Base-by-base conservation (phyloP, 2,888 invertebrate species). In the Drosophila kambysellisi region DNA sequence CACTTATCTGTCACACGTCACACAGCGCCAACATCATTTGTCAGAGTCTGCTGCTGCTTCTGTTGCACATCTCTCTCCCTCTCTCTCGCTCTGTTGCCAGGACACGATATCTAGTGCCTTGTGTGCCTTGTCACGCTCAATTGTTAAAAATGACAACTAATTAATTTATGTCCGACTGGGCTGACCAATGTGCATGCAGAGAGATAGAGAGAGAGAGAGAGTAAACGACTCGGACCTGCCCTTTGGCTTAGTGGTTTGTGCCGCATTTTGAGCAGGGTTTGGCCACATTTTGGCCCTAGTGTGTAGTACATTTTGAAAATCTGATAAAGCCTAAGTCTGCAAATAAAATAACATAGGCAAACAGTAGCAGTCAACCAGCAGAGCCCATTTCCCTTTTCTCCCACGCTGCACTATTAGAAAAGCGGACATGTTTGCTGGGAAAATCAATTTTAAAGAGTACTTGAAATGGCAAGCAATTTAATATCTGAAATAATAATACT, bases 1-100 rank as follows among this genome's bases (percentile, higher is more conserved):
- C 91, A 89, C 91, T 91, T 90, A 89, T 88, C 89, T 89, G 86
- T 88, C 88, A 85, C 89, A 89, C 83, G 88, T 89, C 88, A 79
- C 77, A 81, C 83, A 73, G 73, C 80, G 70, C 73, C 85, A 91
- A 82, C 89, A 90, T 82, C 90, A 87, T 90, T 90, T 89, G 75
- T 90, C 89, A 87, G 70, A 46, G 53, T 60, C 32, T 48, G 71
- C 54, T 57, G 76, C 54, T 60, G 43, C 50, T 57, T 58, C 53
- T 60, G 41, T 43, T 52, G 37, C 67, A 39, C 33, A 46, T 30
- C 50, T 69, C 57, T 57, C 67, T 20, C 51, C 17, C 50, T 51
- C 11, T 11, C 20, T 41, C 15, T 43, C 46, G 25, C 53, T 62
- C 50, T 58, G 69, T 66, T 11, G 32, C 29, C 20, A 37, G 33